phyloP scores from a whole-genome alignment of 2,113 vertebrate species.

The Oxyura jamaicensis region DNA sequence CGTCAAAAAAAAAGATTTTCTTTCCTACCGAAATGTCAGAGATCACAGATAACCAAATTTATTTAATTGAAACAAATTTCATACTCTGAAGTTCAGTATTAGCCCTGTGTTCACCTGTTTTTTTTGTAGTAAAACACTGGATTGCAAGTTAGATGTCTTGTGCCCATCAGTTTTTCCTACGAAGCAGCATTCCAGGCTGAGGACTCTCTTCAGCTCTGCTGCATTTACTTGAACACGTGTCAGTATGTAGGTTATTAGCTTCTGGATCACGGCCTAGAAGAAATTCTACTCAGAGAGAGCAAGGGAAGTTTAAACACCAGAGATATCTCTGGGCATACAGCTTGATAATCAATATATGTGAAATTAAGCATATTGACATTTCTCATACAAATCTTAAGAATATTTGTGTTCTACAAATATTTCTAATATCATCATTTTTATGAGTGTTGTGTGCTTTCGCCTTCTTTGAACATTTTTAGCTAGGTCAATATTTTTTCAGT shows the following conservation, averaged over 20 bases:
- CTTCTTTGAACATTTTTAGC: background rate
- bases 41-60: background rate
- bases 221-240: background rate
- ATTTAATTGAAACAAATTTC: background rate
- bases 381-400: background rate
- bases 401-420: background rate
- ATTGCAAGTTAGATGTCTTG: background rate
- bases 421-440: background rate
- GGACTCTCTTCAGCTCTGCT: background rate
- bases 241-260: too few relatives aligned
- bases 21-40: background rate
- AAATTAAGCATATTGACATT: background rate
- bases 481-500: background rate
- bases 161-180: background rate
- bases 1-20: background rate
- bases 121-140: background rate
- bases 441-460: background rate
- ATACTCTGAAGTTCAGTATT: background rate
- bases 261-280: rapidly evolving
- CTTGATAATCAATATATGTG: too few relatives aligned
- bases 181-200: background rate
- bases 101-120: background rate
- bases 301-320: background rate
- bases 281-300: background rate
- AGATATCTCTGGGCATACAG: background rate